Conservation (phyloP, 2,113 vertebrate species). For the Ophthalmolycus amberensis region DNA sequence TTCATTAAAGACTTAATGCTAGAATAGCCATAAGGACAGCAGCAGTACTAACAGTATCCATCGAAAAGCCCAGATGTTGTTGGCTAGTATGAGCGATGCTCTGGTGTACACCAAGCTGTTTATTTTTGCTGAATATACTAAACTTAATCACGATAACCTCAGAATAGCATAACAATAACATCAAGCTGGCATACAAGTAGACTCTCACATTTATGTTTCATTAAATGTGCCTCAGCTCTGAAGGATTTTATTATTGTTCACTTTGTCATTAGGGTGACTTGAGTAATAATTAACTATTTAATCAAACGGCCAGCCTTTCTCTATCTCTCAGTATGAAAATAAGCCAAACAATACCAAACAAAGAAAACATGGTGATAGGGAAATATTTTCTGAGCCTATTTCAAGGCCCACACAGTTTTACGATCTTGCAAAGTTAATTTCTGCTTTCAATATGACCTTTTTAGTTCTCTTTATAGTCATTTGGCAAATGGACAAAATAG, state of each 20-base stretch:
- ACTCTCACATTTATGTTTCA: neutral
- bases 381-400: neutral
- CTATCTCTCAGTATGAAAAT: constrained; percentile 23
- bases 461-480: neutral
- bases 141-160: neutral
- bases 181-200: neutral
- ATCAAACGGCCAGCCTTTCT: constrained; percentile 34
- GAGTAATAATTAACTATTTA: constrained; percentile 53
- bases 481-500: neutral
- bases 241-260: constrained; percentile 34
- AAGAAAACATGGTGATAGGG: constrained; percentile 4
- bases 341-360: constrained; percentile 16
- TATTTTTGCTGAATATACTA: neutral
- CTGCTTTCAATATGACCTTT: neutral
- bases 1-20: neutral
- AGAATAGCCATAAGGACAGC: neutral
- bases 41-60: constrained; percentile 29
- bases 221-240: neutral
- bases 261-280: constrained; percentile 26
- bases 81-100: constrained; percentile 16
- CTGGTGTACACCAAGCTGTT: constrained; percentile 3
- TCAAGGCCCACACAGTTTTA: neutral
- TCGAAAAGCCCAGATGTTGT: constrained; percentile 1
- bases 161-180: constrained; percentile 2
- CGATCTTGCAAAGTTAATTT: neutral